Percentiles rank a stretch among this genome's conserved stretches.
phyloP scores from a whole-genome alignment of 2,797 vertebrate genomes.

The Danio choprae region DNA sequence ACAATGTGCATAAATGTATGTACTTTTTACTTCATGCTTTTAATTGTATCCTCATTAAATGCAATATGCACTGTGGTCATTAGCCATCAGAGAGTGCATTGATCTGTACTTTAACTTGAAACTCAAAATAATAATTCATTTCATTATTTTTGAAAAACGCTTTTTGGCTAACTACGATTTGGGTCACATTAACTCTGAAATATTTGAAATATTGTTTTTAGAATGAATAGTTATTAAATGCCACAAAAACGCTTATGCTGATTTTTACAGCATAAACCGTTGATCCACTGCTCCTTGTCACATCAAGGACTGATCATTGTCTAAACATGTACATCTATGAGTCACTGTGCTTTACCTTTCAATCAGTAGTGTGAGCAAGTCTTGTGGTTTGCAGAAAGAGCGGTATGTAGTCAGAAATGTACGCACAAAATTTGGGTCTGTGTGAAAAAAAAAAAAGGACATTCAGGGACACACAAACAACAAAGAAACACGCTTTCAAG shows the following conservation, averaged over 20 bases:
- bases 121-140: too few relatives aligned
- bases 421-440: constrained; percentile 98
- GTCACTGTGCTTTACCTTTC: constrained; percentile 81
- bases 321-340: not conserved
- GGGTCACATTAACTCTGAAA: too few relatives aligned
- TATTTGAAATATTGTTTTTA: too few relatives aligned
- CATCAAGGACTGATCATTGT: not conserved
- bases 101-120: too few relatives aligned
- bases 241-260: not conserved
- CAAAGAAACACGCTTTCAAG: constrained; percentile 1
- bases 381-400: constrained; percentile 97
- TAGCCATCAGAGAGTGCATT: too few relatives aligned
- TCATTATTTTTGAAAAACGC: too few relatives aligned
- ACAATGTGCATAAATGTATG: too few relatives aligned
- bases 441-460: constrained; percentile 11
- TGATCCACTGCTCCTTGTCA: not conserved
- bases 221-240: not conserved
- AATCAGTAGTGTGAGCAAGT: constrained; percentile 90
- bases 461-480: not conserved
- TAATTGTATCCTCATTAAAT: too few relatives aligned
- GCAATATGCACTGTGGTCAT: too few relatives aligned
- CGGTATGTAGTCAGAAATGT: constrained; percentile 98
- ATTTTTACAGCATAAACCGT: too few relatives aligned
- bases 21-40: too few relatives aligned
- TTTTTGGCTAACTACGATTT: too few relatives aligned